Conservation (phyloP, 2,888 invertebrate genomes). For the Apamea monoglypha region DNA sequence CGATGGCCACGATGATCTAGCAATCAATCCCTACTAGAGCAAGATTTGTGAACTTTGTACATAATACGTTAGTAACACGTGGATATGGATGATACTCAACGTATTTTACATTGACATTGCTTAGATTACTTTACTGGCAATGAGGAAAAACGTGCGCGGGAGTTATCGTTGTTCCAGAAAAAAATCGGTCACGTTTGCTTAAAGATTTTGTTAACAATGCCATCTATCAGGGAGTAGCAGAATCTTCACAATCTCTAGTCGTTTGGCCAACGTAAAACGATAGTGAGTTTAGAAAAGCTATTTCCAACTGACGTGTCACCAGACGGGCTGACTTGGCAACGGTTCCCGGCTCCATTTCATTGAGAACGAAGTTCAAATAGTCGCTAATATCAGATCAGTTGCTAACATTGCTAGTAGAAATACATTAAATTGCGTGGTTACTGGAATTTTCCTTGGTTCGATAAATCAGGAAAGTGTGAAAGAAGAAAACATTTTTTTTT, state of each 20-base stretch:
- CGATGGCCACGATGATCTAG: constrained; percentile 38
- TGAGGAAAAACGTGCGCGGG: constrained; percentile 19
- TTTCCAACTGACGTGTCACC: constrained; percentile 83
- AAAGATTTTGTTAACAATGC: constrained; percentile 66
- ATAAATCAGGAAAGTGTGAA: constrained; percentile 1
- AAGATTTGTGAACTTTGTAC: constrained; percentile 42
- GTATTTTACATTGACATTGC: constrained; percentile 23
- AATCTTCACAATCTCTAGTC: constrained; percentile 63
- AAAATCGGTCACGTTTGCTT: constrained; percentile 7
- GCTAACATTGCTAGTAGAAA: constrained; percentile 55
- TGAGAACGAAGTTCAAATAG: constrained; percentile 83
- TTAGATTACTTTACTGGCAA: constrained; percentile 51
- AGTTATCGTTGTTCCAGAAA: constrained; percentile 14
- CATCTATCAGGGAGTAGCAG: constrained; percentile 84
- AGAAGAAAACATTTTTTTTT: constrained; percentile 9
- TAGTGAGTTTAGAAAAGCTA: constrained; percentile 74
- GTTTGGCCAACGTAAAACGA: constrained; percentile 68
- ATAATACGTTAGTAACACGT: constrained; percentile 18
- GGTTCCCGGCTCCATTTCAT: constrained; percentile 76
- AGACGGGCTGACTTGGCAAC: constrained; percentile 84
- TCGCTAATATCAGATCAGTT: constrained; percentile 71
- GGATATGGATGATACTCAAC: background rate
- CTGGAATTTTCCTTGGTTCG: constrained; percentile 33
- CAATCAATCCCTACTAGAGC: constrained; percentile 25
- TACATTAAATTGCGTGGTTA: constrained; percentile 12